Conservation (phyloP, 2,888 invertebrate genomes). For the Napeogenes inachia region DNA sequence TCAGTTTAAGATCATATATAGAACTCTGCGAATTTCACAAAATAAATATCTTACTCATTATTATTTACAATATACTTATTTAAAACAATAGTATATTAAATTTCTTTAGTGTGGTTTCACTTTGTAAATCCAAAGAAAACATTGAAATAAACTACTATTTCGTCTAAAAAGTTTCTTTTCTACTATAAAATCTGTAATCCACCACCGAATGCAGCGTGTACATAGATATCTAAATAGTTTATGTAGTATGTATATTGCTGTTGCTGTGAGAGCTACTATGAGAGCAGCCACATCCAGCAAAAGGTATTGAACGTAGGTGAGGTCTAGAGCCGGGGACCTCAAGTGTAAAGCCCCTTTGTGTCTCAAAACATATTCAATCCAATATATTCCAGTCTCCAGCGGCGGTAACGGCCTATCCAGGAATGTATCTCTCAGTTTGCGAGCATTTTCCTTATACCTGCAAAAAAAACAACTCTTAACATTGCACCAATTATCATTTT, state of each 20-base stretch:
- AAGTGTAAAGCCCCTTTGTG: constrained; percentile 76
- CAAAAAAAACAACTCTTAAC: constrained; percentile 30
- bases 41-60: constrained; percentile 58
- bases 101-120: constrained; percentile 57
- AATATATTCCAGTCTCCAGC: constrained; percentile 79
- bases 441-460: constrained; percentile 75
- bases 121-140: constrained; percentile 64
- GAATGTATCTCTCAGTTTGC: constrained; percentile 69
- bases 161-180: constrained; percentile 60
- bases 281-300: constrained; percentile 61
- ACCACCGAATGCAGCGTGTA: constrained; percentile 65
- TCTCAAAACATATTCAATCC: constrained; percentile 80
- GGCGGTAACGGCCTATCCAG: constrained; percentile 77
- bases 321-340: constrained; percentile 68
- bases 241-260: constrained; percentile 56
- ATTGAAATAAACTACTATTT: constrained; percentile 55
- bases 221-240: constrained; percentile 62
- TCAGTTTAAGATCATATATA: no score
- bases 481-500: constrained; percentile 2
- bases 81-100: constrained; percentile 14
- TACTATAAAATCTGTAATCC: constrained; percentile 56
- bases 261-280: constrained; percentile 47
- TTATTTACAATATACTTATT: constrained; percentile 53
- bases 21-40: constrained; percentile 15
- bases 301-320: constrained; percentile 66